phyloP scores from a whole-genome alignment of 2,797 vertebrate genomes.

The Chiloscyllium punctatum region DNA sequence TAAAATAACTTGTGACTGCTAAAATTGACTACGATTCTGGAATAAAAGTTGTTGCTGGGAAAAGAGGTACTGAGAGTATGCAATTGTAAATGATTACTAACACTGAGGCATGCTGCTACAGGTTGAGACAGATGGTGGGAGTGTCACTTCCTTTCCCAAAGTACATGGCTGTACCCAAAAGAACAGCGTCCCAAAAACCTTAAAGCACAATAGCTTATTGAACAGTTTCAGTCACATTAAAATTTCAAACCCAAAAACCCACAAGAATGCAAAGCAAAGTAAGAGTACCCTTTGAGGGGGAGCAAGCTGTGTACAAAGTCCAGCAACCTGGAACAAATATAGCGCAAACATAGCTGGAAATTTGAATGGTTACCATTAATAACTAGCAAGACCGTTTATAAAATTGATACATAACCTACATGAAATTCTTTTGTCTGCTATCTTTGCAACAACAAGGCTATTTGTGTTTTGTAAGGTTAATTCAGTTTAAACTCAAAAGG shows the following conservation, averaged over 20 bases:
- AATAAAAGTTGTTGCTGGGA: background rate
- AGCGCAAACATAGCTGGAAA: background rate
- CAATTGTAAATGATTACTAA: background rate
- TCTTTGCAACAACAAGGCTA: background rate
- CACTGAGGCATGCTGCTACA: background rate
- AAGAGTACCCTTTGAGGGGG: background rate
- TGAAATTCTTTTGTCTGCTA: background rate
- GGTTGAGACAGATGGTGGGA: constrained; percentile 10
- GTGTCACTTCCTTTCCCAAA: background rate
- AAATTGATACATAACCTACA: background rate
- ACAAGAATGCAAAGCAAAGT: constrained; percentile 21
- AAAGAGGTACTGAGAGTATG: background rate
- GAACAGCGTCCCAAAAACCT: background rate
- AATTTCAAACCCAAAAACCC: background rate
- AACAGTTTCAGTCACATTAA: background rate
- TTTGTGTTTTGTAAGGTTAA: background rate
- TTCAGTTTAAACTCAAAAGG: background rate
- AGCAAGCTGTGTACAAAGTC: background rate
- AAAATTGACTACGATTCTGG: background rate
- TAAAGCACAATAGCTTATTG: background rate
- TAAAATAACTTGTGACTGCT: background rate
- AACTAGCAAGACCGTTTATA: background rate
- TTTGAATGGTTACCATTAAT: background rate
- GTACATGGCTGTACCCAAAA: background rate
- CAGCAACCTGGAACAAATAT: background rate